Percentiles rank a stretch among this genome's conserved stretches.
phyloP scores from a whole-genome alignment of 2,113 vertebrate species.

The Cinclus mexicanus region DNA sequence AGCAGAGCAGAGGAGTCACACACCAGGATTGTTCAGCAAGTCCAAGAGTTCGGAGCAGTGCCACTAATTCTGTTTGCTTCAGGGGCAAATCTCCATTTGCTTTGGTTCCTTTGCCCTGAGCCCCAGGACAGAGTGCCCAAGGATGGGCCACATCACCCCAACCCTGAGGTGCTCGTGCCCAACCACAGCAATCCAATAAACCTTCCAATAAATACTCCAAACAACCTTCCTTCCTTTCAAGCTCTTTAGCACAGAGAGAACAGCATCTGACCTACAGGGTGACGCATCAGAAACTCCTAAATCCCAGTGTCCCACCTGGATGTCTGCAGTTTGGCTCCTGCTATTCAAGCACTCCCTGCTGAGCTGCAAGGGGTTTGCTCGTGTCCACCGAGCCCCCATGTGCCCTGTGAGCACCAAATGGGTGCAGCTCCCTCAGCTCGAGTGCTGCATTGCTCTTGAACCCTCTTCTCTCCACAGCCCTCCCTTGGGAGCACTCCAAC shows the following conservation, averaged over 20 bases:
- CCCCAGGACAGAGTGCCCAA: background rate
- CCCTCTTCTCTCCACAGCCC: background rate
- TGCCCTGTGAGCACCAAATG: background rate
- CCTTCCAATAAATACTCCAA: background rate
- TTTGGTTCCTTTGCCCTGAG: background rate
- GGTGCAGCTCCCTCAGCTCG: background rate
- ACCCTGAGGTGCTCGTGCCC: fast-evolving
- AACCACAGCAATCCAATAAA: background rate
- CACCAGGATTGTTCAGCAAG: background rate
- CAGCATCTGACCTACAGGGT: background rate
- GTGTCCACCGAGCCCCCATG: fast-evolving
- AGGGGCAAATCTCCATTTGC: background rate
- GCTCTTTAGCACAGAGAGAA: background rate
- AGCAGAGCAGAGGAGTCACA: background rate
- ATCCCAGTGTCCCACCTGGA: background rate
- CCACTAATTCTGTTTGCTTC: background rate
- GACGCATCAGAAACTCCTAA: background rate
- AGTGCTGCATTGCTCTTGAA: background rate
- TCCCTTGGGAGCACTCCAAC: background rate
- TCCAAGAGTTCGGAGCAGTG: background rate
- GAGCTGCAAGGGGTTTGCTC: background rate
- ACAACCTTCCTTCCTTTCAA: background rate
- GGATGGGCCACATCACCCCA: background rate
- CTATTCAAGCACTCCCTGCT: background rate
- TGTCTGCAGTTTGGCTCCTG: background rate